Evolutionary conservation across 2,797 vertebrate species (phyloP).

Genomic region (Morelia viridis): DNA sequence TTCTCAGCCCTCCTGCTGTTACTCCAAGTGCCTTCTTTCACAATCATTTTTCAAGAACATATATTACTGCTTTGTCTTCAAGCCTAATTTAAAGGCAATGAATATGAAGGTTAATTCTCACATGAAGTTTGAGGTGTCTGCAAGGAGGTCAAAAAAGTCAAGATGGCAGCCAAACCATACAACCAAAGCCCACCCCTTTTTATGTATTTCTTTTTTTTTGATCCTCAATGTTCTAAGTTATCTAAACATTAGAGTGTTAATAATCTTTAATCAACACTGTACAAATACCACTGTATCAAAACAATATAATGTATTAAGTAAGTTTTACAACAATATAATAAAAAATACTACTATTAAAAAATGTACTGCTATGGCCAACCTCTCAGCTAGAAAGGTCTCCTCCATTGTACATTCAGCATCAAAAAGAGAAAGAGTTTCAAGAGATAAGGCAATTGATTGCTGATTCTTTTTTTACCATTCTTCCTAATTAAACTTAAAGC

Average conservation of each 20-base stretch:
- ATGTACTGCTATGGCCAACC: not conserved
- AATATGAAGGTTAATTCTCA: not conserved
- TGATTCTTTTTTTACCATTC: not conserved
- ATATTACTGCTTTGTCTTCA: not conserved
- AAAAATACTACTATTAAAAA: not conserved
- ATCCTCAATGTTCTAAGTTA: not conserved
- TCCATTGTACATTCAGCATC: not conserved
- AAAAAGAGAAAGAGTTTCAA: not conserved
- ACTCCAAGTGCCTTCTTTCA: not conserved
- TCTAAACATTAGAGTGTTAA: not conserved
- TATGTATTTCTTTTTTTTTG: not conserved
- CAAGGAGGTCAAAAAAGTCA: not conserved
- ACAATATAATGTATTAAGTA: not conserved
- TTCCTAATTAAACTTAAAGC: not conserved
- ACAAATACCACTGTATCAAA: not conserved
- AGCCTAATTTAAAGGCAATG: not conserved
- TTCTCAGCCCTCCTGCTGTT: not conserved
- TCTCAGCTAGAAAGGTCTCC: not conserved
- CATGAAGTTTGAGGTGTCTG: not conserved
- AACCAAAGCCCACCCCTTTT: not conserved
- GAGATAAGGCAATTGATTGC: not conserved
- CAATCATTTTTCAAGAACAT: not conserved
- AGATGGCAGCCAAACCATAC: not conserved
- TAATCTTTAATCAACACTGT: not conserved
- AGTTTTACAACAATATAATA: not conserved